These are phyloP conservation scores for Acrobeloides nanus DNA, from an alignment of 2,888 invertebrate genomes.

Conservation along the genomic window DNA sequence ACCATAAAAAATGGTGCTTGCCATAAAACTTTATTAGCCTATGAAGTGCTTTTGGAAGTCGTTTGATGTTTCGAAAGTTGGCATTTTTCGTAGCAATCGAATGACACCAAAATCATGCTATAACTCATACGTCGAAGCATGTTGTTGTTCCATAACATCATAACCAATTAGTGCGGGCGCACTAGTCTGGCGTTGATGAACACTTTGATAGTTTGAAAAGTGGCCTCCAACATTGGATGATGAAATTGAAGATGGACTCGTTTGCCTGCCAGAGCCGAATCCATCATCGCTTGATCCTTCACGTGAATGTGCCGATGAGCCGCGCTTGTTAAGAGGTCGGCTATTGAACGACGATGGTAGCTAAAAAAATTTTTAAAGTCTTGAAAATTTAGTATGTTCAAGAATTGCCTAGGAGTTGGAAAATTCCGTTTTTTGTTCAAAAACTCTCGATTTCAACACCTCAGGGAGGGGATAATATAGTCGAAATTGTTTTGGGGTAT, in stretches of 20 bases:
- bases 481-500: no score
- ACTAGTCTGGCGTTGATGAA: conserved; percentile 16
- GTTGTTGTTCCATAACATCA: conserved; percentile 16
- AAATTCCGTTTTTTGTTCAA: not conserved
- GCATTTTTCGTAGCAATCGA: no score
- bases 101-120: no score
- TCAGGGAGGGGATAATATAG: no score
- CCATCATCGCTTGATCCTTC: conserved; percentile 29
- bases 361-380: not conserved
- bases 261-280: conserved; percentile 24
- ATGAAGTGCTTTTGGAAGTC: no score
- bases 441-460: conserved; percentile 6
- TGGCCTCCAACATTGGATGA: conserved; percentile 16
- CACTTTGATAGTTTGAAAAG: conserved; percentile 4
- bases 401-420: not conserved
- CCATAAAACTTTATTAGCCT: no score
- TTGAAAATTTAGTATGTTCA: no score
- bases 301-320: conserved; percentile 15
- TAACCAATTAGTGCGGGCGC: conserved; percentile 28
- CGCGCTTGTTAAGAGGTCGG: conserved; percentile 15
- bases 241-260: conserved; percentile 22
- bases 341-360: conserved; percentile 21
- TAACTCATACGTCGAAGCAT: conserved; percentile 5
- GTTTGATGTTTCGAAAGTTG: no score
- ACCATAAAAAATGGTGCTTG: no score